A percentile compares a stretch with the other conserved stretches of the same genome.
Evolutionary conservation across 2,797 vertebrate species (phyloP).

Genomic region (Aythya fuligula): DNA sequence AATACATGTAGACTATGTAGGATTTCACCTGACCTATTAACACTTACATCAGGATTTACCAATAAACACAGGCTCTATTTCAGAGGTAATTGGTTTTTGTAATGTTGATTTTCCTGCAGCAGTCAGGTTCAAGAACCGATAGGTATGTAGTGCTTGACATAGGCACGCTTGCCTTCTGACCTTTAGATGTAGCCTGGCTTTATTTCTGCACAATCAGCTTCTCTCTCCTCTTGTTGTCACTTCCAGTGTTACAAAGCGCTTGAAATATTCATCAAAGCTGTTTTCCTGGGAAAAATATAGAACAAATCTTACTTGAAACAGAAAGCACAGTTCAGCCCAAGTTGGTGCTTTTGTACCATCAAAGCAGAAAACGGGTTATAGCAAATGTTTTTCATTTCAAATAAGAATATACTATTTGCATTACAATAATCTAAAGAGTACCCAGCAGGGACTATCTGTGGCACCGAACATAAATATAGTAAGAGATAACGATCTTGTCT

Average conservation of each 20-base stretch:
- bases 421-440: neutral
- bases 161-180: constrained; percentile 29
- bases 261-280: constrained; percentile 48
- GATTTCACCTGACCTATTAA: neutral
- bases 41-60: neutral
- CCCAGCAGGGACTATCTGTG: neutral
- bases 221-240: neutral
- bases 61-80: constrained; percentile 13
- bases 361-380: neutral
- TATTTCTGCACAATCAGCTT: constrained; percentile 16
- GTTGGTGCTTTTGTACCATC: neutral
- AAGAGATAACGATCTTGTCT: neutral
- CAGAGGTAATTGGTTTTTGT: neutral
- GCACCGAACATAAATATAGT: neutral
- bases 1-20: neutral
- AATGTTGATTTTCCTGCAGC: constrained; percentile 2
- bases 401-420: neutral
- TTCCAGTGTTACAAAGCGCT: neutral
- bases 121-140: constrained; percentile 32
- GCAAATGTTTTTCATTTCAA: neutral
- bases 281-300: neutral
- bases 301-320: constrained; percentile 13
- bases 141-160: constrained; percentile 30
- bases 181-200: constrained; percentile 29
- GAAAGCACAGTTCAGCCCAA: neutral